Conservation (phyloP, 2,113 vertebrate species). For the Gallinago jamesoni region DNA sequence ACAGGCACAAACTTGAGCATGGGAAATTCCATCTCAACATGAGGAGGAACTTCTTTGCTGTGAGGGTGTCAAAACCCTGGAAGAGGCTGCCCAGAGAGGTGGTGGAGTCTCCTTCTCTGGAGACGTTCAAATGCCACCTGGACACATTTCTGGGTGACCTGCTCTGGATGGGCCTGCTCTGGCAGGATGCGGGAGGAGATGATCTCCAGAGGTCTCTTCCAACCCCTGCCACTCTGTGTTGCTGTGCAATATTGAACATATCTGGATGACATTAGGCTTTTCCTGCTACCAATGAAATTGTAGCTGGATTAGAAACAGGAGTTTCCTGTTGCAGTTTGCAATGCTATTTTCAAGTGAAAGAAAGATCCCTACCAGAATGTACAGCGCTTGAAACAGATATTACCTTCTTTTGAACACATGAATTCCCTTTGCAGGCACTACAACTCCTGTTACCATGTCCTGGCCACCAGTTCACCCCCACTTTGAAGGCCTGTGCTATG, state of each 20-base stretch:
- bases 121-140: not conserved
- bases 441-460: not conserved
- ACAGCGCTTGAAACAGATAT: not conserved
- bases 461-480: not conserved
- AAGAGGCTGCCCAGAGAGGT: not conserved
- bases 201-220: not conserved
- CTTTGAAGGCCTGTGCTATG: not conserved
- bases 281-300: not conserved
- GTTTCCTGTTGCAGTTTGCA: not conserved
- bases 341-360: not conserved
- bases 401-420: not conserved
- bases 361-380: not conserved
- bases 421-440: not conserved
- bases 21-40: not conserved
- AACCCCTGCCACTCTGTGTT: not conserved
- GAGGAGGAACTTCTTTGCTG: not conserved
- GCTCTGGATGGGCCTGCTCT: not conserved
- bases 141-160: not conserved
- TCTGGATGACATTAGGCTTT: not conserved
- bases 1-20: not conserved
- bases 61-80: not conserved
- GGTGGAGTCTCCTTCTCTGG: not conserved
- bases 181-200: not conserved
- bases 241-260: not conserved
- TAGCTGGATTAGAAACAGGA: not conserved